Evolutionary conservation across 2,113 vertebrate genomes (phyloP), one percentile per base, ranked within the genome.

Genomic region (Clupea harengus): DNA sequence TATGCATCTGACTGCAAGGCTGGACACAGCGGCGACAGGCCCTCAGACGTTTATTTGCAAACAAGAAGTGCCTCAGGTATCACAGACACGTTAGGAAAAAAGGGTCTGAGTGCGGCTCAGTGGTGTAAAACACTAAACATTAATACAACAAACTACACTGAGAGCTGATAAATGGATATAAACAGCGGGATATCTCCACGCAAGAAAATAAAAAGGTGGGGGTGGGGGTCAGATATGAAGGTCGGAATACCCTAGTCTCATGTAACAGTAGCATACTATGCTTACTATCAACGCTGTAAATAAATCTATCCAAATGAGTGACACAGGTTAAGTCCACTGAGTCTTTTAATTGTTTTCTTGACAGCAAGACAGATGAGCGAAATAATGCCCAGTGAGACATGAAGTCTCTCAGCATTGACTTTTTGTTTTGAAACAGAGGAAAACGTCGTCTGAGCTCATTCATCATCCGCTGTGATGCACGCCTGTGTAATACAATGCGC

Each of bases 51-150:
- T 60, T 22, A 1, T 18, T 60, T 60, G 54, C 54, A 60, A 60
- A 60, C 83, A 81, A 81, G 28, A 82, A 67, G 54, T 22, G 57
- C 57, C 54, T 81, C 9, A 44, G 54, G 83, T 32, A 82, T 84
- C 60, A 84, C 49, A 67, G 44, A 82, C 67, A 28, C 7, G 8
- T 64, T 64, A 64, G 60, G 39, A 39, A 39, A 39, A 39, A 39
- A 39, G 0, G 32, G 67, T 39, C 4, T 2, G 13, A 39, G 28
- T 28, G 28, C 39, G 1, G 39, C 32, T 78, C 28, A 11, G 28
- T 78, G 25, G 32, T 78, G 72, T 78, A 78, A 39, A 44, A 39
- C 6, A 6, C 54, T 20, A 20, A 60, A 4, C 20, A 60, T 60
- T 22, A 11, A 22, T 22, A 54, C 52, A 22, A 60, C 54, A 60